Evolutionary conservation across 37 sponge, comb jelly and placozoan genomes (phyloP).

Genomic region (Cliona cf. orientalis): DNA sequence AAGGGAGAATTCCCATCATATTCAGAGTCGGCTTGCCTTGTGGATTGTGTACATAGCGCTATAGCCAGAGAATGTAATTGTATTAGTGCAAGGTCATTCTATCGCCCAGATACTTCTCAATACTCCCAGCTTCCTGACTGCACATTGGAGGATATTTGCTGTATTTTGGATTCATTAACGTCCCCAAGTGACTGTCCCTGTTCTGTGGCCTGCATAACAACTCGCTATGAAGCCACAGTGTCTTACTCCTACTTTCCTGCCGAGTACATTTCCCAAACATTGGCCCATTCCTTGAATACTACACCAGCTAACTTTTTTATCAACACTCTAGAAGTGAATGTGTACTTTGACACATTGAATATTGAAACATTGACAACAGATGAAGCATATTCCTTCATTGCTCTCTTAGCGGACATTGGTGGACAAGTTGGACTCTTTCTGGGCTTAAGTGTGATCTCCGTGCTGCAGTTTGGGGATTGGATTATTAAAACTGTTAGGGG

Average conservation of each 20-base stretch:
- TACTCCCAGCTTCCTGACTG: neutral
- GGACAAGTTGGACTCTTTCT: conserved; percentile 56
- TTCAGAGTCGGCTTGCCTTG: conserved; percentile 17
- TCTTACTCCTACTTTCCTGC: conserved; percentile 21
- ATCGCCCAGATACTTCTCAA: neutral
- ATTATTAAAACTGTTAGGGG: no score
- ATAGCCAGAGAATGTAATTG: neutral
- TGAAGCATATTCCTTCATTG: conserved; percentile 10
- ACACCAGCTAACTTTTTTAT: neutral
- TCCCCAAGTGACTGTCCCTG: neutral
- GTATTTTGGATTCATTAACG: neutral
- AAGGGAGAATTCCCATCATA: neutral
- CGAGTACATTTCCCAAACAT: neutral
- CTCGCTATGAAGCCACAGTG: neutral
- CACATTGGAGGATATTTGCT: conserved; percentile 12
- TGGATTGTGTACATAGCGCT: neutral
- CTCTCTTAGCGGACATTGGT: conserved; percentile 50
- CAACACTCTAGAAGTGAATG: neutral
- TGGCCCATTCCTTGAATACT: neutral
- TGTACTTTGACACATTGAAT: conserved; percentile 2
- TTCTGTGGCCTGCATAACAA: neutral
- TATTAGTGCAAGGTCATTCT: neutral
- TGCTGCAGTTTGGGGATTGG: conserved; percentile 25
- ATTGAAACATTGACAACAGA: neutral
- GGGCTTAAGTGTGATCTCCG: conserved; percentile 50